A percentile compares a stretch with the other conserved stretches of the same genome.
Evolutionary conservation across 2,888 invertebrate species (phyloP).

Genomic region (Synanthedon vespiformis): DNA sequence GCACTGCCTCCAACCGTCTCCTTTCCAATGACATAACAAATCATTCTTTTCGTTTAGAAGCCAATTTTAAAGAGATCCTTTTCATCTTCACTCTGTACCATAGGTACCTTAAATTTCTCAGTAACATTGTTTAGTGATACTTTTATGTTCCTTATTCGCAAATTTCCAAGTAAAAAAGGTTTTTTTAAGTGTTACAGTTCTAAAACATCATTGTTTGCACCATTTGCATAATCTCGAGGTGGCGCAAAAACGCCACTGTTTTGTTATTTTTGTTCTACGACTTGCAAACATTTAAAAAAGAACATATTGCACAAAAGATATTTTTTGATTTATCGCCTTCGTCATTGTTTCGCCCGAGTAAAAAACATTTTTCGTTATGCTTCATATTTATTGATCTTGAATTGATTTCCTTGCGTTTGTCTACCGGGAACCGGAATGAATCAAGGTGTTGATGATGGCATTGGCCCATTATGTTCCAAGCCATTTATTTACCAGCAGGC

Average conservation of each 20-base stretch:
- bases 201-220: constrained; percentile 51
- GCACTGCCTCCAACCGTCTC: background rate
- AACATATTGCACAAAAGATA: constrained; percentile 50
- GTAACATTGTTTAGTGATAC: background rate
- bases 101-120: background rate
- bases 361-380: constrained; percentile 40
- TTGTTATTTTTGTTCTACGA: constrained; percentile 50
- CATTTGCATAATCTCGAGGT: constrained; percentile 65
- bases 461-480: constrained; percentile 44
- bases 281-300: constrained; percentile 43
- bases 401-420: constrained; percentile 34
- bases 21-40: background rate
- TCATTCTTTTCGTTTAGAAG: background rate
- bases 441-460: constrained; percentile 13
- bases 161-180: constrained; percentile 42
- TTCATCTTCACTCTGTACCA: background rate
- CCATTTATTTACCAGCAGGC: constrained; percentile 1
- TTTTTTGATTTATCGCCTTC: constrained; percentile 57
- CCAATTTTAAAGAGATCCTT: background rate
- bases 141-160: constrained; percentile 27
- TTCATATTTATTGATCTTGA: constrained; percentile 37
- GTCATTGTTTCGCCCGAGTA: constrained; percentile 36
- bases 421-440: constrained; percentile 37
- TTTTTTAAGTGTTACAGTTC: constrained; percentile 58
- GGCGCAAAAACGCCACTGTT: constrained; percentile 51